Evolutionary conservation across 2,797 vertebrate genomes (phyloP), one percentile per base, ranked within the genome.

Genomic region (Cyclopterus lumpus): DNA sequence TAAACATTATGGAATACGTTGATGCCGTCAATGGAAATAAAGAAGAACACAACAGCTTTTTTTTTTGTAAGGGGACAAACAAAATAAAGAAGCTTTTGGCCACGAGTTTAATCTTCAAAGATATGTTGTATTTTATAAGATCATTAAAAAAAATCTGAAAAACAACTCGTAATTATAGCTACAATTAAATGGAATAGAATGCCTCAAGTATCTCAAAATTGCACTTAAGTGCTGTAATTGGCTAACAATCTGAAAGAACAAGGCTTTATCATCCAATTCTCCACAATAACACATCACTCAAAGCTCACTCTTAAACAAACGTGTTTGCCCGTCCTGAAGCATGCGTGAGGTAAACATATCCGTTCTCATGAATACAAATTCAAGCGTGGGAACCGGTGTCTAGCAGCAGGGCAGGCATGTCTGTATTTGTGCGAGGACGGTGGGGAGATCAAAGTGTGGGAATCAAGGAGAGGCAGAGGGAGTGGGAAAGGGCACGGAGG

Each of bases 371-470:
- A 32, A 16, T 4, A 9, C 4, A 0, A 2, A 48, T 30, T 11
- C 1, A 30, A 8, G 40, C 38, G 58, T 53, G 44, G 42, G 42
- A 71, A 65, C 40, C 3, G 2, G 22, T 6, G 24, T 28, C 16
- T 18, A 24, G 34, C 20, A 6, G 53, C 28, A n/a, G 24, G 1
- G 16, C 20, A 3, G 44, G 11, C 8, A 71, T 26, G 66, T 70
- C 34, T 71, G 42, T 14, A 12, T 77, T 68, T 63, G 34, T 51
- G 22, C 0, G 12, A 49, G 46, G 12, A 0, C 15, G 24, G 44
- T 10, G 55, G 46, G 24, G 57, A 75, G 73, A 73, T 82, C 63
- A 90, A 71, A 80, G 70, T 59, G 42, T 71, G 40, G 11, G 68
- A 82, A 74, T 81, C 24, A 48, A 80, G 65, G 54, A 74, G 75